Conservation (phyloP, 2,797 vertebrate genomes). For the Prionace glauca region DNA sequence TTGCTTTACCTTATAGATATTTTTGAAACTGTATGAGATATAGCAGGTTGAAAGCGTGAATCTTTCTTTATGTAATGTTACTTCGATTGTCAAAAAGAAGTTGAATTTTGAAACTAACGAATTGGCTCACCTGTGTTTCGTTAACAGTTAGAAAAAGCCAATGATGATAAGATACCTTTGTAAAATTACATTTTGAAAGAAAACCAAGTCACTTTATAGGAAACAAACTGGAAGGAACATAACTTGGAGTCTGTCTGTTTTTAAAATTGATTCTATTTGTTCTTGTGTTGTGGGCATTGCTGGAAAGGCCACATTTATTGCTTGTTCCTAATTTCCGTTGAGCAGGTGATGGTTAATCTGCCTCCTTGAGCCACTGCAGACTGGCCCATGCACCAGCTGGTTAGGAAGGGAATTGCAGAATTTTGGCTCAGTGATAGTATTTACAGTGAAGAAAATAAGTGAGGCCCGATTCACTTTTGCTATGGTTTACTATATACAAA, state of each 20-base stretch:
- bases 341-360: not conserved
- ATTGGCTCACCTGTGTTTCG: not conserved
- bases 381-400: not conserved
- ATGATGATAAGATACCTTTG: not conserved
- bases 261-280: not conserved
- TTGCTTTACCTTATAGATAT: not conserved
- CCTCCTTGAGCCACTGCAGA: not conserved
- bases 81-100: not conserved
- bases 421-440: not conserved
- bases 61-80: not conserved
- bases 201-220: not conserved
- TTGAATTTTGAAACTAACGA: not conserved
- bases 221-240: not conserved
- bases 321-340: not conserved
- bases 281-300: not conserved
- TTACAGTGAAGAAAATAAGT: not conserved
- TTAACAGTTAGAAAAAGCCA: not conserved
- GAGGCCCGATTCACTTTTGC: not conserved
- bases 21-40: not conserved
- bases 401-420: not conserved
- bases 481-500: not conserved
- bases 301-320: not conserved
- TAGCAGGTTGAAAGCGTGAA: not conserved
- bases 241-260: not conserved
- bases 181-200: not conserved